Percentiles rank a stretch among this genome's conserved stretches.
Conservation (phyloP, 1,140 invertebrate species). For the Leptopilina boulardi region DNA sequence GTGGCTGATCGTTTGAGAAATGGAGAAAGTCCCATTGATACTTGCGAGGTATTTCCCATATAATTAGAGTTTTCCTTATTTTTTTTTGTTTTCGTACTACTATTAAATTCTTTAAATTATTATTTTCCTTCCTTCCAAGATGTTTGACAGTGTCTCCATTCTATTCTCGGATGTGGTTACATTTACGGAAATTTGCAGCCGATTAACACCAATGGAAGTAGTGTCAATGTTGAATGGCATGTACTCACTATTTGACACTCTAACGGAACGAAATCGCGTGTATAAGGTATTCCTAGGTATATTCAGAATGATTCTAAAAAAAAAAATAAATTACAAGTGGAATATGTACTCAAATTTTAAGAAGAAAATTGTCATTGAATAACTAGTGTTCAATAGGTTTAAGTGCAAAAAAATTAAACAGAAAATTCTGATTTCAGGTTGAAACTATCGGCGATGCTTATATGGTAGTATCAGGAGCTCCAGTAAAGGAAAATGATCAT, state of each 20-base stretch:
- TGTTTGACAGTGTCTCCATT: constrained; percentile 96
- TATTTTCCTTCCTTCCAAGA: constrained; percentile 76
- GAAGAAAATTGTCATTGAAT: too few relatives aligned
- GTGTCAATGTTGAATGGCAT: constrained; percentile 97
- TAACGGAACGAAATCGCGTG: constrained; percentile 93
- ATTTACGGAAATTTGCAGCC: constrained; percentile 96
- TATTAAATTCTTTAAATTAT: neutral
- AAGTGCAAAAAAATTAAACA: too few relatives aligned
- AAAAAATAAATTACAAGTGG: neutral
- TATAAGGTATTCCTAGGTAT: constrained; percentile 87
- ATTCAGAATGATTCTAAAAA: constrained; percentile 40
- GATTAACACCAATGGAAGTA: constrained; percentile 96
- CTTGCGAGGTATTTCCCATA: constrained; percentile 87
- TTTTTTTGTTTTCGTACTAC: neutral
- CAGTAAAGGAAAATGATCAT: constrained; percentile 92
- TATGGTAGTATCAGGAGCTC: constrained; percentile 97
- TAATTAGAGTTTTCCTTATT: neutral
- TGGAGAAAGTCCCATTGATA: constrained; percentile 95
- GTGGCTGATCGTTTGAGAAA: constrained; percentile 93
- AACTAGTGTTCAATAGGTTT: neutral
- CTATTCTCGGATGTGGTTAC: constrained; percentile 98
- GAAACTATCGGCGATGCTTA: constrained; percentile 98
- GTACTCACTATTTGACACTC: constrained; percentile 94
- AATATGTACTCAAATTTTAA: neutral
- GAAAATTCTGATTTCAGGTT: constrained; percentile 81